Evolutionary conservation across 2,888 invertebrate genomes (phyloP).

Genomic region (Odontomyia ornata): DNA sequence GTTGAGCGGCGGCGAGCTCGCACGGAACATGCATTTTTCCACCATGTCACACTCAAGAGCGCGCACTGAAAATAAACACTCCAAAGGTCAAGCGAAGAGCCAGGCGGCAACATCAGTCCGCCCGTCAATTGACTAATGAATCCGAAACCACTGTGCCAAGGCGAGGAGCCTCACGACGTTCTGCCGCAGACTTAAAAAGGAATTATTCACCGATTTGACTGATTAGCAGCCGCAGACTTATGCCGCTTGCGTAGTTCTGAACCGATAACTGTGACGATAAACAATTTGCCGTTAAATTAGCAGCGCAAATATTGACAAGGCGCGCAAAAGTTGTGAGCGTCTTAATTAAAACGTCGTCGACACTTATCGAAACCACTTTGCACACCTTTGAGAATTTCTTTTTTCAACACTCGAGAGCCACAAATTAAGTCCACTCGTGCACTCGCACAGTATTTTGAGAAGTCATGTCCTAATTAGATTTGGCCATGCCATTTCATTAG

Average conservation of each 20-base stretch:
- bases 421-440: not conserved
- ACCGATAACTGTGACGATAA: not conserved
- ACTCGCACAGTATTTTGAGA: not conserved
- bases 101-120: conserved; percentile 10
- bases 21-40: too few relatives aligned
- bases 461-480: conserved; percentile 35
- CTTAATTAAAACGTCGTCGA: conserved; percentile 8
- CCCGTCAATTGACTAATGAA: not conserved
- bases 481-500: not conserved
- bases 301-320: conserved; percentile 36
- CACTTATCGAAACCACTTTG: conserved; percentile 17
- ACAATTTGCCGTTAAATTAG: conserved; percentile 17
- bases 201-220: too few relatives aligned
- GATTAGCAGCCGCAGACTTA: not conserved
- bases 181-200: not conserved
- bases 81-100: not conserved
- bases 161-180: not conserved
- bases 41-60: not conserved
- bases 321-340: conserved; percentile 22
- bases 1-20: too few relatives aligned
- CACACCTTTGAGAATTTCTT: not conserved
- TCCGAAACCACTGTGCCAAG: not conserved
- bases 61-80: conserved; percentile 37
- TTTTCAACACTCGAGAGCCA: not conserved
- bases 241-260: conserved; percentile 14